phyloP scores from a whole-genome alignment of 2,888 invertebrate genomes.

The Aphelenchoides bicaudatus region DNA sequence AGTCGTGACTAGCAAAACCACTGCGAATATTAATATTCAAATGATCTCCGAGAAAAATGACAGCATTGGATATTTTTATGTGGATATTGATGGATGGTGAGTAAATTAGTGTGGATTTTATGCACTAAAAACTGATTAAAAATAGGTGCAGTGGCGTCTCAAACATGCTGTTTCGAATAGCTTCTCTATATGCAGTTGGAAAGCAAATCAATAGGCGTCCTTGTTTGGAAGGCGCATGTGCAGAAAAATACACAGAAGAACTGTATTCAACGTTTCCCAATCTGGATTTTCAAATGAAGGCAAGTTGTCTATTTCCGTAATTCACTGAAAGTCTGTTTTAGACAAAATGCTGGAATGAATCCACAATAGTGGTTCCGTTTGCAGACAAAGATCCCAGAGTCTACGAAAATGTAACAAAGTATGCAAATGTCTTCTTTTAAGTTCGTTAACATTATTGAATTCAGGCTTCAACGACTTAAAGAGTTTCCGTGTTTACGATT shows the following conservation, averaged over 20 bases:
- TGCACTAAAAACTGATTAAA: too few relatives aligned
- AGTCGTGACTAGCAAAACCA: too few relatives aligned
- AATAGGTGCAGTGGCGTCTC: too few relatives aligned
- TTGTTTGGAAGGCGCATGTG: not conserved
- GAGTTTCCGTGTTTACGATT: not conserved
- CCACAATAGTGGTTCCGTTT: not conserved
- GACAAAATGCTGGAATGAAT: not conserved
- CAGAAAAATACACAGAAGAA: not conserved
- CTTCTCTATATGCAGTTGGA: conserved; percentile 1
- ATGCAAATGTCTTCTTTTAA: too few relatives aligned
- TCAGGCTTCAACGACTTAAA: not conserved
- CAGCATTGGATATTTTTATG: too few relatives aligned
- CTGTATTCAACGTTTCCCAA: not conserved
- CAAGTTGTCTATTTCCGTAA: not conserved
- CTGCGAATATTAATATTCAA: too few relatives aligned
- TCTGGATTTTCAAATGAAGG: not conserved
- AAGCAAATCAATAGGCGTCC: not conserved
- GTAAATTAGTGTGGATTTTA: too few relatives aligned
- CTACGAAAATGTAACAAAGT: not conserved
- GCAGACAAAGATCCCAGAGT: not conserved
- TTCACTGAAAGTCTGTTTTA: not conserved
- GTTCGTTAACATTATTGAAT: too few relatives aligned
- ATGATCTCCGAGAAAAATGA: too few relatives aligned
- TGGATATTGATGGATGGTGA: too few relatives aligned
- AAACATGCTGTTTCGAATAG: conserved; percentile 1